phyloP scores from a whole-genome alignment of 2,888 invertebrate genomes.

The Sympetrum striolatum region DNA sequence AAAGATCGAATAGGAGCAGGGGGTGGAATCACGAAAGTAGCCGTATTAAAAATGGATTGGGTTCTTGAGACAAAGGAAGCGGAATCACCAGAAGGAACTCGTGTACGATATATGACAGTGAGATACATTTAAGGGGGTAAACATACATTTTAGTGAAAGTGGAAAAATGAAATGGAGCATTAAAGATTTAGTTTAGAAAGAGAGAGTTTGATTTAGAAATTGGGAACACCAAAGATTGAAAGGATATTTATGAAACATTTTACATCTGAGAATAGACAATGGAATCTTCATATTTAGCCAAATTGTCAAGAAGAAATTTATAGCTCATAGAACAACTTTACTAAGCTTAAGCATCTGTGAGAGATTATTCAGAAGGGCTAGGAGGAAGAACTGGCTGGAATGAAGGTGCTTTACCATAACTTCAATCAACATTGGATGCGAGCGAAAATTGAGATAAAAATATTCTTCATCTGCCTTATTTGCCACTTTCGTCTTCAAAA shows the following conservation, averaged over 20 bases:
- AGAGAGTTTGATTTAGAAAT: too few relatives aligned
- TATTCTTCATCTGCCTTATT: too few relatives aligned
- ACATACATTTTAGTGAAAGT: background rate
- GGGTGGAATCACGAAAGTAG: background rate
- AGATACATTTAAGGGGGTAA: background rate
- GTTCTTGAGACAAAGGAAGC: background rate
- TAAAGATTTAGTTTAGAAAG: background rate
- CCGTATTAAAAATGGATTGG: background rate
- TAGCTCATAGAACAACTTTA: too few relatives aligned
- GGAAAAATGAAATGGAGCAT: background rate
- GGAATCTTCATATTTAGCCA: too few relatives aligned
- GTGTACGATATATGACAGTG: background rate
- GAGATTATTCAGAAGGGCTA: too few relatives aligned
- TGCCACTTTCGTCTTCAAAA: too few relatives aligned
- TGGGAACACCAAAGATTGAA: too few relatives aligned
- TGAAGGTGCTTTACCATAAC: background rate
- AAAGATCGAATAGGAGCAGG: background rate
- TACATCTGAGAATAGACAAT: too few relatives aligned
- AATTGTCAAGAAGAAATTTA: too few relatives aligned
- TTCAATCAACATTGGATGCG: background rate
- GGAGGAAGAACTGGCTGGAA: background rate
- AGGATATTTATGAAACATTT: too few relatives aligned
- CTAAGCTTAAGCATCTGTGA: too few relatives aligned
- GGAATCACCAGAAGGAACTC: background rate
- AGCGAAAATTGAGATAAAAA: background rate